Percentiles rank a stretch among this genome's conserved stretches.
Evolutionary conservation across 1,140 invertebrate species (phyloP).

Genomic region (Tenebrio molitor): DNA sequence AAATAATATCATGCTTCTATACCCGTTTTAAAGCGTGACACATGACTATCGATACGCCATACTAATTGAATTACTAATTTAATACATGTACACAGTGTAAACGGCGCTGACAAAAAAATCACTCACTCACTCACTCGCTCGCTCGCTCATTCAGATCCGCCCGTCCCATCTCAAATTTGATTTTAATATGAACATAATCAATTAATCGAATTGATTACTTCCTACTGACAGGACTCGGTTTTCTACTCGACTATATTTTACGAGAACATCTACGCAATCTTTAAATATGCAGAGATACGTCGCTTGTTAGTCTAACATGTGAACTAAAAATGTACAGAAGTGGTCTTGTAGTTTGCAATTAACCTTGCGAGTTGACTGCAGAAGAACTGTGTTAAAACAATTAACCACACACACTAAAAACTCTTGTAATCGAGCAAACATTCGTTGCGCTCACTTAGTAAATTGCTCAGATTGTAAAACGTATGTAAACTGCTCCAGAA

Average conservation of each 20-base stretch:
- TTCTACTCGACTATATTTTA: too few relatives aligned
- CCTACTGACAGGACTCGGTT: too few relatives aligned
- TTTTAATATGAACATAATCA: too few relatives aligned
- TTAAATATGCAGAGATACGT: too few relatives aligned
- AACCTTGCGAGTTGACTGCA: slow-evolving; percentile 6
- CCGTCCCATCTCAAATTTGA: neutral
- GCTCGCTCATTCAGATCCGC: too few relatives aligned
- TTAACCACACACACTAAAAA: slow-evolving; percentile 32
- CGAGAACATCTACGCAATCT: too few relatives aligned
- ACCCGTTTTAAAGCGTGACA: slow-evolving; percentile 37
- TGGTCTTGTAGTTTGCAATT: too few relatives aligned
- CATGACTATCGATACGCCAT: slow-evolving; percentile 30
- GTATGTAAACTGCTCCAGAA: slow-evolving; percentile 1
- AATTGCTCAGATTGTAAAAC: neutral
- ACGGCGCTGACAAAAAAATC: neutral
- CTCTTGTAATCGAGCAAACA: neutral
- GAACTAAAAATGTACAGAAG: too few relatives aligned
- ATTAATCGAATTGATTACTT: too few relatives aligned
- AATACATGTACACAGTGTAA: neutral
- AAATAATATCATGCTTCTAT: slow-evolving; percentile 40
- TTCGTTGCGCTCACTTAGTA: slow-evolving; percentile 19
- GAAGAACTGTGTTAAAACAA: slow-evolving; percentile 33
- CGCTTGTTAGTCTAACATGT: too few relatives aligned
- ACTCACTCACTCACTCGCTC: too few relatives aligned
- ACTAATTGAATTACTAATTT: slow-evolving; percentile 33